Evolutionary conservation across 2,797 vertebrate species (phyloP).

Genomic region (Falco columbarius): DNA sequence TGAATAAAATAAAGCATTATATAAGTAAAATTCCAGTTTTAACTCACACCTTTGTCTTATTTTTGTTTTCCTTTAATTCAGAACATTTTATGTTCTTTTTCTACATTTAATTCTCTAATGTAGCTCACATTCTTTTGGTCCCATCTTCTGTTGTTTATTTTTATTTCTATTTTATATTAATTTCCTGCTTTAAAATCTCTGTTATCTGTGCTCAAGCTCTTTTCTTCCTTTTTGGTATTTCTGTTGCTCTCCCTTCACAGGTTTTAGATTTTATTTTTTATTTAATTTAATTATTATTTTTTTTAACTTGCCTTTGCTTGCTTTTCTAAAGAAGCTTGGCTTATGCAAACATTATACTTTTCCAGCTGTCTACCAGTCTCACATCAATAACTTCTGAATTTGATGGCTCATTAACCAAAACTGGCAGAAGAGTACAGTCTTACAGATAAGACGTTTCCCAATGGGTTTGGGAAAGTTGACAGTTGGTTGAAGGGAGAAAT

Average conservation of each 20-base stretch:
- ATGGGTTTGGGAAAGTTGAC: not conserved
- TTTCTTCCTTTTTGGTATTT: not conserved
- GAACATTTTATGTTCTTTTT: not conserved
- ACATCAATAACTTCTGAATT: not conserved
- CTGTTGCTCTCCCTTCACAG: not conserved
- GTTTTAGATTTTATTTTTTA: not conserved
- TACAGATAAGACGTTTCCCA: not conserved
- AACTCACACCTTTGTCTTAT: not conserved
- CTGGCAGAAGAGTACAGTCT: not conserved
- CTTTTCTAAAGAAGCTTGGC: not conserved
- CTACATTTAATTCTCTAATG: not conserved
- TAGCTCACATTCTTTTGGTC: not conserved
- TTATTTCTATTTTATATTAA: not conserved
- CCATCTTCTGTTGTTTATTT: not conserved
- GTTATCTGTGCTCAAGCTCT: not conserved
- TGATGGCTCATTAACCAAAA: conserved; percentile 1
- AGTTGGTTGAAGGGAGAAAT: not conserved
- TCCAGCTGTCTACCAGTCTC: not conserved
- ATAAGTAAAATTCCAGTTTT: not conserved
- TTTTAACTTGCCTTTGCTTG: not conserved
- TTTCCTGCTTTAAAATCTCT: not conserved
- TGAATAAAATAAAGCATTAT: not conserved
- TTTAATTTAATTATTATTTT: not conserved
- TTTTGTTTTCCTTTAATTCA: not conserved
- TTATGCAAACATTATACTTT: not conserved